A percentile compares a stretch with the other conserved stretches of the same genome.
Evolutionary conservation across 2,888 invertebrate genomes (phyloP).

Genomic region (Pandemis cinnamomeana): DNA sequence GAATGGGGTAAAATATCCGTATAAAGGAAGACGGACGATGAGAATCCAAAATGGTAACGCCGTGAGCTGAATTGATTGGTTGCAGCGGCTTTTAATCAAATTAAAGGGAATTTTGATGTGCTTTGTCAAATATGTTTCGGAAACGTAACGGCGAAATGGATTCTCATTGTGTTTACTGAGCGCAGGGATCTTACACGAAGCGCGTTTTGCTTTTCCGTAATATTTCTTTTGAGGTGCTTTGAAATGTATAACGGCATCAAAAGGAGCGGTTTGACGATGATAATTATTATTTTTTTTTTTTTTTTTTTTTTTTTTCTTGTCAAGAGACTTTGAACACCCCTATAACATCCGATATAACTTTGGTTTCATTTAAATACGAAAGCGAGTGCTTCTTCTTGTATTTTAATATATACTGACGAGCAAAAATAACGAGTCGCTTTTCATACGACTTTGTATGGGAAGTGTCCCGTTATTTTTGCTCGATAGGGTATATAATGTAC

Average conservation of each 20-base stretch:
- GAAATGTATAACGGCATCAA: background rate
- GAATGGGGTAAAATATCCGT: slow-evolving; percentile 69
- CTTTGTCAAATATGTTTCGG: slow-evolving; percentile 1
- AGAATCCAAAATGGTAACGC: slow-evolving; percentile 62
- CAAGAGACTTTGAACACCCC: background rate
- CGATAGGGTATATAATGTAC: no score
- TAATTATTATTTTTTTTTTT: background rate
- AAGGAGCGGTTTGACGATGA: background rate
- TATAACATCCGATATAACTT: background rate
- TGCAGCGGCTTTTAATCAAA: slow-evolving; percentile 23
- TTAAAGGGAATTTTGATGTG: slow-evolving; percentile 19
- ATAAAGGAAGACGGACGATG: slow-evolving; percentile 64
- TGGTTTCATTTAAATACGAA: background rate
- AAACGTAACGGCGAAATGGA: background rate
- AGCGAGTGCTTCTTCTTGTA: no score
- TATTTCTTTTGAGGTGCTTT: background rate
- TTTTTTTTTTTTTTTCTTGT: no score
- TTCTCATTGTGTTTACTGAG: background rate
- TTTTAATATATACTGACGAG: no score
- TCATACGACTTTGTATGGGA: no score
- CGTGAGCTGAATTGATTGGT: slow-evolving; percentile 61
- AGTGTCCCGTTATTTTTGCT: no score
- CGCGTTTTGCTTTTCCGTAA: background rate
- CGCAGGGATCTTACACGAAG: background rate
- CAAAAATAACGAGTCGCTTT: no score